Conservation (phyloP, 2,113 vertebrate species). For the Tauraco erythrolophus region DNA sequence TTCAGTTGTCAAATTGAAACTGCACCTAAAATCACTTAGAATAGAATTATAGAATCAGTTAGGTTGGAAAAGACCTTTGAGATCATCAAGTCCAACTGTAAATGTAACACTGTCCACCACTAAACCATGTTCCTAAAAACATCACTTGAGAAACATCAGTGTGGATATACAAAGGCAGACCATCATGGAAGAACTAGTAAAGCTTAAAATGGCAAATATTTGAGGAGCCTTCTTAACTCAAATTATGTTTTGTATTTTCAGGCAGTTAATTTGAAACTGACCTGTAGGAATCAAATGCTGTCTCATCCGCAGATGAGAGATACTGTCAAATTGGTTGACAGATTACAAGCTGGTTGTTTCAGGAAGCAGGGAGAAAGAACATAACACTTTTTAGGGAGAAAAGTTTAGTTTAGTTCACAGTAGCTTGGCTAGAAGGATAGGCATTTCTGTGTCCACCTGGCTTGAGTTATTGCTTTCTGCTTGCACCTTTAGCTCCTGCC, state of each 20-base stretch:
- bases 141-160: background rate
- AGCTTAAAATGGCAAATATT: conserved; percentile 3
- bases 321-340: background rate
- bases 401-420: background rate
- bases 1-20: conserved; percentile 28
- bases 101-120: background rate
- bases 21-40: background rate
- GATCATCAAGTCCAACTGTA: background rate
- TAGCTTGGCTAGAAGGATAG: background rate
- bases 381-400: rapidly evolving
- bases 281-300: background rate
- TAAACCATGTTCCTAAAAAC: background rate
- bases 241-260: conserved; percentile 13
- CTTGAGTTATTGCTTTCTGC: background rate
- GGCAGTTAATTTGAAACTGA: background rate
- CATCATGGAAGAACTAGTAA: background rate
- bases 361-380: background rate
- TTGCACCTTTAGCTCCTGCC: background rate
- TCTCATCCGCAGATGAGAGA: background rate
- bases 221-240: background rate
- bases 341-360: background rate
- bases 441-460: background rate
- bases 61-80: background rate
- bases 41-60: background rate
- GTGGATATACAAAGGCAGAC: background rate